Conservation (phyloP, 2,888 invertebrate species). For the Amblyteles armatorius region DNA sequence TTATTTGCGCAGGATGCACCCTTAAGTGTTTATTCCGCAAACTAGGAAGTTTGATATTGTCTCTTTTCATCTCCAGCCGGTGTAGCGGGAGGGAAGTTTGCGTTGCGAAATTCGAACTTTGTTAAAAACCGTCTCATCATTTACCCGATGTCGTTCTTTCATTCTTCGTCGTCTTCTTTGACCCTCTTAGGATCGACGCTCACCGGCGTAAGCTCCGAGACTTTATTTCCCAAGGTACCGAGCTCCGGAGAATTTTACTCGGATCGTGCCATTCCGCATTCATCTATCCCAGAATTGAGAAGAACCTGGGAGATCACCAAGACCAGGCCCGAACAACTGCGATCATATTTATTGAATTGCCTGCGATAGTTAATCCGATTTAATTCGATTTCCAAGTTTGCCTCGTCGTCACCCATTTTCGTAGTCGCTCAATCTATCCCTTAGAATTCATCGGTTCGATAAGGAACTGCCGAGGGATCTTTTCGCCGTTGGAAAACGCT, state of each 20-base stretch:
- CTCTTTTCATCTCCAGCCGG: not conserved
- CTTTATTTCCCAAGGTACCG: constrained; percentile 12
- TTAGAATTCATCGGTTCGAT: constrained; percentile 26
- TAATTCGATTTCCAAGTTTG: not conserved
- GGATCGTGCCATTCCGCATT: not conserved
- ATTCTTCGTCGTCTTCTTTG: constrained; percentile 4
- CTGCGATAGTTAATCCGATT: not conserved
- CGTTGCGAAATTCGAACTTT: constrained; percentile 47
- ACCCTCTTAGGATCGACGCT: constrained; percentile 4
- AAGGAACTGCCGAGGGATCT: constrained; percentile 14
- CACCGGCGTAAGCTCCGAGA: constrained; percentile 2
- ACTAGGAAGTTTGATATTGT: constrained; percentile 10
- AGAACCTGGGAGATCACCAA: not conserved
- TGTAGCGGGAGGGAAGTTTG: constrained; percentile 6
- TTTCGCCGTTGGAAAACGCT: constrained; percentile 16
- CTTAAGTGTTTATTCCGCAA: constrained; percentile 6
- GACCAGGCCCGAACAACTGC: not conserved
- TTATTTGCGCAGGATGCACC: constrained; percentile 3
- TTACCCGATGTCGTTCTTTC: not conserved
- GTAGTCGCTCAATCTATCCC: not conserved
- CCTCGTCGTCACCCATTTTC: not conserved
- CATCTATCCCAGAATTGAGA: not conserved
- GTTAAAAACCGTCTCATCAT: constrained; percentile 15
- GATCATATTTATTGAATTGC: not conserved
- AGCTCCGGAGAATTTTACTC: not conserved